Evolutionary conservation across 2,797 vertebrate genomes (phyloP).

Genomic region (Balearica regulorum): DNA sequence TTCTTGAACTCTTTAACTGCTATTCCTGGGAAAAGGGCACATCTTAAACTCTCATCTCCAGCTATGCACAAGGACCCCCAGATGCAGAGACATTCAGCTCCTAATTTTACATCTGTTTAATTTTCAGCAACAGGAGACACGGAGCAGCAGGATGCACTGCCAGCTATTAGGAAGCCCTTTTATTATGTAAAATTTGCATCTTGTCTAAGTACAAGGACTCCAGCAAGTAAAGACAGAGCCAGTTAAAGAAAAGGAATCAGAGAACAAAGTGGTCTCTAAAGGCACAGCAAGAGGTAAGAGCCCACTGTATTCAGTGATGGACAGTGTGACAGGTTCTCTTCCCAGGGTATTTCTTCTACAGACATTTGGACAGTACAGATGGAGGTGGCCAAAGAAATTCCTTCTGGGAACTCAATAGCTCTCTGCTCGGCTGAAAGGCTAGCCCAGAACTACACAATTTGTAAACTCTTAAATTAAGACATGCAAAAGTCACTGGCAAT

Average conservation of each 20-base stretch:
- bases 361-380: neutral
- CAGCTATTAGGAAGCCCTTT: slow-evolving; percentile 34
- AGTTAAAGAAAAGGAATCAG: slow-evolving; percentile 20
- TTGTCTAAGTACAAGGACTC: slow-evolving; percentile 26
- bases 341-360: neutral
- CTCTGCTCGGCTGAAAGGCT: neutral
- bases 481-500: neutral
- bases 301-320: neutral
- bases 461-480: neutral
- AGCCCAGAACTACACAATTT: neutral
- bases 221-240: slow-evolving; percentile 7
- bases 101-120: slow-evolving; percentile 45
- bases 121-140: slow-evolving; percentile 35
- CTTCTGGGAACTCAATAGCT: neutral
- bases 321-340: slow-evolving; percentile 14
- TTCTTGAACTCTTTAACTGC: neutral
- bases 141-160: slow-evolving; percentile 39
- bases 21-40: neutral
- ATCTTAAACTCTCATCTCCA: neutral
- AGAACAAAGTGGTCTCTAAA: slow-evolving; percentile 41
- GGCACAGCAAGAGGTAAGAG: slow-evolving; percentile 46
- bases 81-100: slow-evolving; percentile 8
- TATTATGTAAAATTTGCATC: slow-evolving; percentile 50
- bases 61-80: neutral
- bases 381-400: neutral